Conservation (phyloP, 2,888 invertebrate species). For the Melipona beecheii region DNA sequence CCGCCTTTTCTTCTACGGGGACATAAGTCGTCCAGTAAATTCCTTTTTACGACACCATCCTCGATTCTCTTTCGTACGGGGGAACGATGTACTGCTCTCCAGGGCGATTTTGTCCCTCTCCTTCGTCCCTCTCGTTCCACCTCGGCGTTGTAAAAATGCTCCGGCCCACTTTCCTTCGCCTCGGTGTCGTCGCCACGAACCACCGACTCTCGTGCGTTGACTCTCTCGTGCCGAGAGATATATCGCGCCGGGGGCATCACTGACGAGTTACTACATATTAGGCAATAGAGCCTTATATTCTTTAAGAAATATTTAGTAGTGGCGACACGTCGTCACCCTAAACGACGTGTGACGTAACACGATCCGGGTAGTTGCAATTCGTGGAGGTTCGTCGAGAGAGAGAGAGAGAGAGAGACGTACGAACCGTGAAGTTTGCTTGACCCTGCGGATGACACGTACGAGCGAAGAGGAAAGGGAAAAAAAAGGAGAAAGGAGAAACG, state of each 20-base stretch:
- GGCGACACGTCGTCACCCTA: background rate
- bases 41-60: constrained; percentile 63
- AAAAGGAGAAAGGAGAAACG: background rate
- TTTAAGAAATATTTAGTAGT: constrained; percentile 19
- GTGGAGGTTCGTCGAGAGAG: background rate
- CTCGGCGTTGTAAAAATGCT: constrained; percentile 35
- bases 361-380: background rate
- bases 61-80: constrained; percentile 60
- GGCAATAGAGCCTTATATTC: constrained; percentile 19
- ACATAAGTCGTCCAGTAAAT: constrained; percentile 67
- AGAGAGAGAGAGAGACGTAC: too few relatives aligned
- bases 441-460: background rate
- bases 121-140: constrained; percentile 17
- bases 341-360: background rate
- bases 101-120: constrained; percentile 42
- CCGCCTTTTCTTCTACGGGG: constrained; percentile 50
- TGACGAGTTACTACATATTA: constrained; percentile 48
- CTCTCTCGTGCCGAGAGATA: constrained; percentile 13
- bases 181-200: background rate
- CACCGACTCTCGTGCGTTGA: constrained; percentile 19
- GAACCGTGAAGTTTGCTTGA: background rate
- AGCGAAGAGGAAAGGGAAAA: background rate
- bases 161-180: constrained; percentile 14
- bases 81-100: constrained; percentile 50
- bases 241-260: constrained; percentile 18